Evolutionary conservation across 2,797 vertebrate genomes (phyloP).

Genomic region (Todus mexicanus): DNA sequence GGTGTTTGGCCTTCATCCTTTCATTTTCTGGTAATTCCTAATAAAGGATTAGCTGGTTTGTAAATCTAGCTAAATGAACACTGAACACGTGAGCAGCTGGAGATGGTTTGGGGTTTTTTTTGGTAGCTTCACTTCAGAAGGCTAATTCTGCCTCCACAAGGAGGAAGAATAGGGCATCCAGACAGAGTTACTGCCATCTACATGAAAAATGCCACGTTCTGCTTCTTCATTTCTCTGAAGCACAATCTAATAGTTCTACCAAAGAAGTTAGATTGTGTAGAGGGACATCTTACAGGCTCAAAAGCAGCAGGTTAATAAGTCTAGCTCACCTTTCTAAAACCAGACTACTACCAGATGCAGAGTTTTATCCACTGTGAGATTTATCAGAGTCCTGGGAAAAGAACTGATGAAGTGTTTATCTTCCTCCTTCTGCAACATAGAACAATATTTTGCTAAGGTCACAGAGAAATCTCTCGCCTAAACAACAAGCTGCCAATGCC

Average conservation of each 20-base stretch:
- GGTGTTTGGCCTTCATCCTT: not conserved
- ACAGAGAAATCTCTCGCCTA: not conserved
- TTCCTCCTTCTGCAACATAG: not conserved
- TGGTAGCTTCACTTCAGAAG: not conserved
- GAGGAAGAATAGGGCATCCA: not conserved
- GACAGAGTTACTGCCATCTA: not conserved
- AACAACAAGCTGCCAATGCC: not conserved
- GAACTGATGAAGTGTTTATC: not conserved
- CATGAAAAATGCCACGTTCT: not conserved
- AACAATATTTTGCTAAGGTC: not conserved
- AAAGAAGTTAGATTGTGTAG: not conserved
- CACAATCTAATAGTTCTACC: not conserved
- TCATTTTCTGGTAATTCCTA: not conserved
- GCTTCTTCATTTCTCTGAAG: not conserved
- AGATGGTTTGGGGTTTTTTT: not conserved
- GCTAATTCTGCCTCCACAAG: not conserved
- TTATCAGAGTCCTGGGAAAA: not conserved
- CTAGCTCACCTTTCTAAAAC: not conserved
- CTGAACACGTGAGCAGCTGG: not conserved
- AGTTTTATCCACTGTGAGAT: not conserved
- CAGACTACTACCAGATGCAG: not conserved
- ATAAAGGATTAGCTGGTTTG: not conserved
- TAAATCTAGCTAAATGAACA: not conserved
- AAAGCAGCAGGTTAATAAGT: not conserved
- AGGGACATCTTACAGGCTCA: not conserved